Conservation (phyloP, 1,140 invertebrate species). For the Drosophila bocki region DNA sequence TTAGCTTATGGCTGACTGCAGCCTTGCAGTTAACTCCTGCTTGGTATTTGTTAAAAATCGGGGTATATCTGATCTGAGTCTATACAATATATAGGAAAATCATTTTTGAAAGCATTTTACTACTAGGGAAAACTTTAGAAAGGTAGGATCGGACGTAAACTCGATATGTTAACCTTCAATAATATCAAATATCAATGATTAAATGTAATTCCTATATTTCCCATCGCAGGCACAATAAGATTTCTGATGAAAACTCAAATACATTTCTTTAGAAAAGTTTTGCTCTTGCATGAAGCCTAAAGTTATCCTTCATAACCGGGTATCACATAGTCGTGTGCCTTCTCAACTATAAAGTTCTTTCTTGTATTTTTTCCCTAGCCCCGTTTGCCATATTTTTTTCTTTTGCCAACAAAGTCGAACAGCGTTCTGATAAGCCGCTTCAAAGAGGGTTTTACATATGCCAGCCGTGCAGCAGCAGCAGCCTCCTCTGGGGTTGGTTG, state of each 20-base stretch:
- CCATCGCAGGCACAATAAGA: too few relatives aligned
- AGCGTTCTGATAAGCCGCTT: constrained; percentile 74
- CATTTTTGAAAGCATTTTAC: background rate
- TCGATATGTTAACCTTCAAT: background rate
- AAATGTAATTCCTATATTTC: too few relatives aligned
- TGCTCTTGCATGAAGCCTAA: background rate
- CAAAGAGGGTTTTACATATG: constrained; percentile 81
- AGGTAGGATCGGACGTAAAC: background rate
- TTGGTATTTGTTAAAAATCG: background rate
- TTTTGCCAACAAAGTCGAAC: constrained; percentile 60
- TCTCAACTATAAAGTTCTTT: constrained; percentile 3
- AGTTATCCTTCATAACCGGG: background rate
- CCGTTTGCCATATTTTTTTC: constrained; percentile 33
- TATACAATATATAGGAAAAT: background rate
- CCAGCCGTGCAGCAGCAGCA: constrained; percentile 20
- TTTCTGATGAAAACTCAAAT: background rate
- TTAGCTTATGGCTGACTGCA: constrained; percentile 68
- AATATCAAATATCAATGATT: background rate
- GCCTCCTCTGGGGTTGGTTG: constrained; percentile 29
- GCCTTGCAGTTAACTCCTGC: constrained; percentile 15
- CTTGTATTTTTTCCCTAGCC: constrained; percentile 1
- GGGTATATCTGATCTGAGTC: background rate
- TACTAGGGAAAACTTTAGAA: background rate
- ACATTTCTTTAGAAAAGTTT: background rate
- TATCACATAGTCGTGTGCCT: background rate